Evolutionary conservation across 2,797 vertebrate species (phyloP), one percentile per base, ranked within the genome.

Genomic region (Anguilla obscura): DNA sequence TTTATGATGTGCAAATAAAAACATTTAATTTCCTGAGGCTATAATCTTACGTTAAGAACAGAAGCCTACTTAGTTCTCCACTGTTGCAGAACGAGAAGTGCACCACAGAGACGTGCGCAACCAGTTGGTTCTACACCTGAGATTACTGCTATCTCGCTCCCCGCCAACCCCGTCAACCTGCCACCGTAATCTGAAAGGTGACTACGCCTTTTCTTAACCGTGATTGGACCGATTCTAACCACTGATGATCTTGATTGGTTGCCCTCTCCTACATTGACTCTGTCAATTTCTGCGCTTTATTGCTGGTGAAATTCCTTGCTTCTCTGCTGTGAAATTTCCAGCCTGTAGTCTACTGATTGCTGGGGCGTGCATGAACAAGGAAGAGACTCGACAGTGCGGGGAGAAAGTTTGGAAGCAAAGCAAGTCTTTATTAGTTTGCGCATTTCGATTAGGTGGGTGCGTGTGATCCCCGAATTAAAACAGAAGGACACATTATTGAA

Each of bases 401-500:
- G 33, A 18, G 66, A n/a, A 85, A 14, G 52, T 30, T 63, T 40
- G 7, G 36, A 40, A 40, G 56, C 10, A 85, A 63, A 27, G 21
- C 24, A 86, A 27, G 82, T 89, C n/a, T 33, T 7, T 83, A 87
- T 89, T 89, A 86, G 88, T 90, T 45, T 63, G 82, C 33, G 27
- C 5, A 79, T 86, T 56, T 54, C 54, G 1, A 6, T 85, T 80
- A 88, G 91, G 9, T 1, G 58, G 30, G 58, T 48, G 4, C 66
- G 85, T n/a, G 48, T 3, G 8, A 74, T 50, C 24, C 33, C n/a
- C 45, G 21, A 3, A 82, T 21, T 82, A 30, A 82, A 24, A 82
- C 12, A 14, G 14, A 50, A 50, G 45, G 45, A 24, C 45, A 82
- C 24, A 50, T 6, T 45, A 9, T 82, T 50, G 79, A 3, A 48